Conservation (phyloP, 2,797 vertebrate genomes). For the Spea hammondii region DNA sequence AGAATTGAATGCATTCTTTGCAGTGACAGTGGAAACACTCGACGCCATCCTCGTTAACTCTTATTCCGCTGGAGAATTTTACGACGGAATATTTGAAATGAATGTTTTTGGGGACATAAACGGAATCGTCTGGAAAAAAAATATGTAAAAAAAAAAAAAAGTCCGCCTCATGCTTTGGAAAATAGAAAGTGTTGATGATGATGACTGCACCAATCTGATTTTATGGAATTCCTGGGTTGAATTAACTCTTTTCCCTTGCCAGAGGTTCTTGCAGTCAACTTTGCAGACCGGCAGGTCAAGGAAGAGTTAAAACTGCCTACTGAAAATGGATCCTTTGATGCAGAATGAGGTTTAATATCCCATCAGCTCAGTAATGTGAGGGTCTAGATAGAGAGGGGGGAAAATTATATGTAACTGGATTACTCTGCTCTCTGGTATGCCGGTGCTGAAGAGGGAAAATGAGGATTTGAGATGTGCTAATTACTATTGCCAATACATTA, state of each 20-base stretch:
- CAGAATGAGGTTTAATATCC: constrained; percentile 15
- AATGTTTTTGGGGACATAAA: no score
- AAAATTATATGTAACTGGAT: constrained; percentile 16
- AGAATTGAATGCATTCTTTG: not conserved
- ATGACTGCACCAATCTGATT: not conserved
- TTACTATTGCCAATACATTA: constrained; percentile 16
- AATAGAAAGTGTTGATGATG: no score
- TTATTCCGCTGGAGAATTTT: no score
- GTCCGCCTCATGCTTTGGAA: no score
- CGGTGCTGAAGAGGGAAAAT: constrained; percentile 9
- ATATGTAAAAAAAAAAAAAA: no score
- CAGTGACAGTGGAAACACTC: not conserved
- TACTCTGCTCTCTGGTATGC: not conserved
- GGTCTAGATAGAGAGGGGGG: not conserved
- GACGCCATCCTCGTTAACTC: not conserved
- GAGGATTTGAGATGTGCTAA: not conserved
- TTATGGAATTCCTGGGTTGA: not conserved
- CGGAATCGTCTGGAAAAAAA: no score
- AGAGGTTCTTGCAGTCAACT: not conserved
- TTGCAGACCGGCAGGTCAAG: no score
- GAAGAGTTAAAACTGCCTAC: constrained; percentile 15
- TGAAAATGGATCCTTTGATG: not conserved
- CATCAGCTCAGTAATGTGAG: not conserved
- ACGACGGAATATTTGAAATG: no score
- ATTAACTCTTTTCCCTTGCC: not conserved